A percentile compares a stretch with the other conserved stretches of the same genome.
Conservation (phyloP, 2,113 vertebrate genomes). For the Zosterops lateralis region DNA sequence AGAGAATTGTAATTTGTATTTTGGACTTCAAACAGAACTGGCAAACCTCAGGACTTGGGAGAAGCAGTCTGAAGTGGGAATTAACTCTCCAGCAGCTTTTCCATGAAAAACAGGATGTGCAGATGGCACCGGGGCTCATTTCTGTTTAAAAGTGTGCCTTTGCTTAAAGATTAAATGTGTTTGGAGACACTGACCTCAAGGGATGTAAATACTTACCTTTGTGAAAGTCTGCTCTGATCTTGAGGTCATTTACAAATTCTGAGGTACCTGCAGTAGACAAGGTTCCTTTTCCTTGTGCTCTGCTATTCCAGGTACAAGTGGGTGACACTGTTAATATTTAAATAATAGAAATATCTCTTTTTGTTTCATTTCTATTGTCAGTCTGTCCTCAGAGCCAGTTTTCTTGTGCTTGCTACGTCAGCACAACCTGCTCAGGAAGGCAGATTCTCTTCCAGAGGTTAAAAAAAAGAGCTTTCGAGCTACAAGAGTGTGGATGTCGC, state of each 20-base stretch:
- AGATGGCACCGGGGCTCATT: background rate
- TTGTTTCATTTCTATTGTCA: background rate
- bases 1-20: background rate
- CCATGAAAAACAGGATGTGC: fast-evolving
- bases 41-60: fast-evolving
- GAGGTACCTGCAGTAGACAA: background rate
- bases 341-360: background rate
- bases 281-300: background rate
- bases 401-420: background rate
- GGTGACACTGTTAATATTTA: background rate
- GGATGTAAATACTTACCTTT: background rate
- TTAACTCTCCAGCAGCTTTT: background rate
- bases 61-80: fast-evolving
- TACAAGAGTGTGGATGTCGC: background rate
- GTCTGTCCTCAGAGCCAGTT: background rate
- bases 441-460: background rate
- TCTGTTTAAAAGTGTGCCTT: background rate
- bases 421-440: background rate
- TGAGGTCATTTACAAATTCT: background rate
- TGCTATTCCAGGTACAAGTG: background rate
- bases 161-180: background rate
- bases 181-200: background rate
- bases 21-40: background rate
- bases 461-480: background rate
- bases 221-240: background rate